Conservation (phyloP, 2,797 vertebrate genomes). For the Spea hammondii region DNA sequence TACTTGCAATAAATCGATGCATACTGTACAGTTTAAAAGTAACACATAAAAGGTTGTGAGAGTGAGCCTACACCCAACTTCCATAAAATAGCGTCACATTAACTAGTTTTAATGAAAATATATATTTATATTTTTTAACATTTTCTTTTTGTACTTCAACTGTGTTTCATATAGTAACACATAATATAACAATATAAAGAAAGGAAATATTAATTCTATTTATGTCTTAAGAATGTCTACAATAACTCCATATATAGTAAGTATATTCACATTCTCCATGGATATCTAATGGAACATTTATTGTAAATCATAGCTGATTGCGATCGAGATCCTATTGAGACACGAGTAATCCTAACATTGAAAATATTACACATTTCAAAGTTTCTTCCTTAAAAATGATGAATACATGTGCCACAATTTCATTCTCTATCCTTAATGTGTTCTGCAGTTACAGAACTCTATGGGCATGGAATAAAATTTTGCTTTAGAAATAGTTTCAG, state of each 20-base stretch:
- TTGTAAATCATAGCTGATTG: conserved; percentile 40
- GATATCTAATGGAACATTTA: conserved; percentile 43
- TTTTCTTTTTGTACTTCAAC: no score
- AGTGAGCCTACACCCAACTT: no score
- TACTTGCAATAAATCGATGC: no score
- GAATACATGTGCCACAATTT: conserved; percentile 23
- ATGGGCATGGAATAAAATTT: not conserved
- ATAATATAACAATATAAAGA: not conserved
- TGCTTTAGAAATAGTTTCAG: no score
- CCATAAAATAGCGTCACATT: no score
- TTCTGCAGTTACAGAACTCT: conserved; percentile 13
- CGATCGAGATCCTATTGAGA: conserved; percentile 41
- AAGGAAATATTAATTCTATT: not conserved
- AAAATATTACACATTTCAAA: conserved; percentile 43
- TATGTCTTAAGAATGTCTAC: not conserved
- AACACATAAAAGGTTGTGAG: no score
- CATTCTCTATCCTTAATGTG: conserved; percentile 12
- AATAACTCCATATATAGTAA: not conserved
- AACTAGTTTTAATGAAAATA: no score
- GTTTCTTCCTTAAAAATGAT: conserved; percentile 16
- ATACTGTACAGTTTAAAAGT: no score
- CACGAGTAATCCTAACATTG: conserved; percentile 27
- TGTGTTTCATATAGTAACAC: not conserved
- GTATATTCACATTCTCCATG: conserved; percentile 20
- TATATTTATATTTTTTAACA: no score